phyloP scores from a whole-genome alignment of 1,140 invertebrate genomes.

The Leptopilina boulardi region DNA sequence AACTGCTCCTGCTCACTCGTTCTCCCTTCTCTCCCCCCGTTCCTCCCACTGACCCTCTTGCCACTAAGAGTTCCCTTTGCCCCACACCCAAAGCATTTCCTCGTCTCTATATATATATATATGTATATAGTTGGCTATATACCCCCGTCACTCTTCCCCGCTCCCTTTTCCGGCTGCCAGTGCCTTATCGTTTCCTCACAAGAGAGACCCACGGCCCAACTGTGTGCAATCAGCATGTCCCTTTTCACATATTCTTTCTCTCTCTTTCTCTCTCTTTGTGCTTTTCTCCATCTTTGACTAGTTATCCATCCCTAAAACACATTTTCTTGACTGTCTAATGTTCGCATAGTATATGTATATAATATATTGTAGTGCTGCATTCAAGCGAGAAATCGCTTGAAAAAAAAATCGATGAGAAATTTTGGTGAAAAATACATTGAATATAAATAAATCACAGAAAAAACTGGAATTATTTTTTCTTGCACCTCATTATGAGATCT shows the following conservation, averaged over 20 bases:
- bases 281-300: no score
- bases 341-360: no score
- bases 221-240: conserved; percentile 19
- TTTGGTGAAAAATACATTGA: no score
- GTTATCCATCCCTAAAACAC: no score
- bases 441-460: no score
- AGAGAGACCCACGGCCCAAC: conserved; percentile 11
- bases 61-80: conserved; percentile 43
- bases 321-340: no score
- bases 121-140: no score
- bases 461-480: no score
- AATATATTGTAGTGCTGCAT: no score
- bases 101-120: neutral
- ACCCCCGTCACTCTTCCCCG: neutral
- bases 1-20: conserved; percentile 75
- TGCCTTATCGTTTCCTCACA: conserved; percentile 16
- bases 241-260: conserved; percentile 35
- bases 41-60: conserved; percentile 70
- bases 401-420: no score
- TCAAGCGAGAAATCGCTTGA: no score
- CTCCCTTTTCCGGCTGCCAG: neutral
- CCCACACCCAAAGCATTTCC: conserved; percentile 12
- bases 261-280: conserved; percentile 39
- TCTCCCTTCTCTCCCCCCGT: conserved; percentile 67
- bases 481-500: no score